Base-by-base conservation (phyloP, 1,140 invertebrate genomes). In the Neodiprion pinetum region DNA sequence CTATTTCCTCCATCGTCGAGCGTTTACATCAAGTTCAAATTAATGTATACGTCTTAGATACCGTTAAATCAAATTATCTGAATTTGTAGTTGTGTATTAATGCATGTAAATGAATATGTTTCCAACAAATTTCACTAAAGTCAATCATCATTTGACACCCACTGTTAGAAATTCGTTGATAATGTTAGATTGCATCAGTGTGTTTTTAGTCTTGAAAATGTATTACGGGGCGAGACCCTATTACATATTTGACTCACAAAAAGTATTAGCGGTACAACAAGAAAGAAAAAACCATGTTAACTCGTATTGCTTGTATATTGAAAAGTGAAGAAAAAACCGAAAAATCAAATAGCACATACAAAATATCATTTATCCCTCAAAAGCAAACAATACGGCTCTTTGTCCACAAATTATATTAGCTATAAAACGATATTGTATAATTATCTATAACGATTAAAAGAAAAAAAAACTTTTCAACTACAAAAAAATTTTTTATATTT, bases 391-490 rank as follows among this genome's bases (percentile, higher is more conserved):
- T 61, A 9, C 53, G 9, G 53, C 53, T 61, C 53, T 61, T 61
- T 61, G 53, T 61, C 9, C 53, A 61, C n/a, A 61, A 61, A 61
- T 61, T 61, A 61, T 61, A 61, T 61, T 61, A 61, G 53, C n/a
- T 61, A 14, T 14, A 14, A 14, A 61, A 61, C 11, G n/a, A 5
- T 61, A 61, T 17, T 61, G 53, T 61, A 61, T 61, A 61, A 61
- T 61, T 61, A 61, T 61, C n/a, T 61, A 61, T 17, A 61, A 61
- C n/a, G n/a, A 61, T 61, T 61, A 61, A 61, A 61, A 61, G 11
- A 61, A 61, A 61, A 61, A 53, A 61, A 61, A 61, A 61, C 53
- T 14, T 61, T 61, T 9, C 53, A 9, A 5, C 53, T 61, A 61
- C n/a, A 61, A 61, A 61, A 61, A 40, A 61, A 61, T 8, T 61